phyloP scores from a whole-genome alignment of 2,113 vertebrate genomes.

The Naja naja region DNA sequence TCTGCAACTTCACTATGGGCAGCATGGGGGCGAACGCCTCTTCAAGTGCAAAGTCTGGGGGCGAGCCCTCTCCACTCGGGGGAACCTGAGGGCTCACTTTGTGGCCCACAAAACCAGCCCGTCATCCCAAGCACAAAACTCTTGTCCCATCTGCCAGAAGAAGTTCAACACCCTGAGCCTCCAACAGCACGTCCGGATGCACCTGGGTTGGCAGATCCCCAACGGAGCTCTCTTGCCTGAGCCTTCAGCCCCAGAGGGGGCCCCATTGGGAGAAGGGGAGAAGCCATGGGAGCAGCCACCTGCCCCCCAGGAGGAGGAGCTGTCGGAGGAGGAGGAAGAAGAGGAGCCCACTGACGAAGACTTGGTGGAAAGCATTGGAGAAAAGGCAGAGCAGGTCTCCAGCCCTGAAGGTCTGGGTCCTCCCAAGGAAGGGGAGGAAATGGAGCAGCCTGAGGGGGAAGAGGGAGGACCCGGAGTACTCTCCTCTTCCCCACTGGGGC shows the following conservation, averaged over 20 bases:
- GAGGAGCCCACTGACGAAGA: constrained; percentile 66
- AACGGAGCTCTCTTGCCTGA: constrained; percentile 62
- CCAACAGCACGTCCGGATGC: constrained; percentile 89
- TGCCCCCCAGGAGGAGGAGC: constrained; percentile 44
- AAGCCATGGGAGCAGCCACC: constrained; percentile 60
- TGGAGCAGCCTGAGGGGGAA: constrained; percentile 35
- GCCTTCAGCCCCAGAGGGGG: constrained; percentile 29
- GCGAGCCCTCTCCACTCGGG: constrained; percentile 86
- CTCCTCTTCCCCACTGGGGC: not conserved
- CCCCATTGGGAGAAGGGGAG: constrained; percentile 40
- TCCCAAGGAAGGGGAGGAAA: constrained; percentile 16
- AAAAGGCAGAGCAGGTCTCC: constrained; percentile 65
- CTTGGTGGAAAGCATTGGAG: constrained; percentile 63
- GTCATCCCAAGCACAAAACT: constrained; percentile 82
- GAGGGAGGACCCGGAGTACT: not conserved
- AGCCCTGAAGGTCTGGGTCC: constrained; percentile 41
- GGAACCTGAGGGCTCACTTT: constrained; percentile 85
- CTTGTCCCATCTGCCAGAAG: constrained; percentile 89
- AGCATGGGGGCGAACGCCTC: constrained; percentile 85
- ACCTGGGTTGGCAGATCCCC: constrained; percentile 87
- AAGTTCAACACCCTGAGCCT: constrained; percentile 90
- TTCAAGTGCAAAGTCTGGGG: constrained; percentile 91
- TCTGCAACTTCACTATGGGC: constrained; percentile 85
- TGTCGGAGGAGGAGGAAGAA: constrained; percentile 55
- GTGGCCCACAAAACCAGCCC: constrained; percentile 87